Evolutionary conservation across 2,797 vertebrate species (phyloP).

Genomic region (Champsocephalus esox): DNA sequence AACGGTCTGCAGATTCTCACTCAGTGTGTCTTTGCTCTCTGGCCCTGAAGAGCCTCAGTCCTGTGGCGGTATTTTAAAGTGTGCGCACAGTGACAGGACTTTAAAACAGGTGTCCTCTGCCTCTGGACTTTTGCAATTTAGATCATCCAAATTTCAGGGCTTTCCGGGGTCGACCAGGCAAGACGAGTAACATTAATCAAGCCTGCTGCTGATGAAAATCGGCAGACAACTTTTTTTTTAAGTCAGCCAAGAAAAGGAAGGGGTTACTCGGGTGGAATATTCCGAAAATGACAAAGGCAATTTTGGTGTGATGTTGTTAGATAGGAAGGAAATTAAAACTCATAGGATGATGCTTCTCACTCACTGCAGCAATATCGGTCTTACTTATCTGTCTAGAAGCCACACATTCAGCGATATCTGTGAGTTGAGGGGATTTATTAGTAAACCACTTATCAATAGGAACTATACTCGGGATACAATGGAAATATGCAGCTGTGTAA

Average conservation of each 20-base stretch:
- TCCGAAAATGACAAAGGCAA: not conserved
- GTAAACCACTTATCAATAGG: not conserved
- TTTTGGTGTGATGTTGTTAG: no score
- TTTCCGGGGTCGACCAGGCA: not conserved
- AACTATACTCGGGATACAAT: not conserved
- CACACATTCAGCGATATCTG: not conserved
- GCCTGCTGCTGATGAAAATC: conserved; percentile 4
- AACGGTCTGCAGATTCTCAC: not conserved
- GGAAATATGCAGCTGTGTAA: conserved; percentile 1
- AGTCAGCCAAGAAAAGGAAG: not conserved
- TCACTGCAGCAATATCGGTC: not conserved
- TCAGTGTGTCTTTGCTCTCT: no score
- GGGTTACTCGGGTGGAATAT: not conserved
- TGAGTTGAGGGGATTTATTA: not conserved
- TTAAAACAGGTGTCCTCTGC: not conserved
- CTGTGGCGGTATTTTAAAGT: not conserved
- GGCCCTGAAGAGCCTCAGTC: not conserved
- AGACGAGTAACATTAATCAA: conserved; percentile 30
- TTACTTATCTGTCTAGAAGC: not conserved
- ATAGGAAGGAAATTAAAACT: no score
- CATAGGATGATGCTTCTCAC: not conserved
- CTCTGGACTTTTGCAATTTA: conserved; percentile 10
- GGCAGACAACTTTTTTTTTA: not conserved
- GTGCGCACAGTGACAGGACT: not conserved
- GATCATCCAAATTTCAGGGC: conserved; percentile 17